These are phyloP conservation scores for Laterallus jamaicensis DNA, from an alignment of 2,113 vertebrate species.

Conservation along the genomic window DNA sequence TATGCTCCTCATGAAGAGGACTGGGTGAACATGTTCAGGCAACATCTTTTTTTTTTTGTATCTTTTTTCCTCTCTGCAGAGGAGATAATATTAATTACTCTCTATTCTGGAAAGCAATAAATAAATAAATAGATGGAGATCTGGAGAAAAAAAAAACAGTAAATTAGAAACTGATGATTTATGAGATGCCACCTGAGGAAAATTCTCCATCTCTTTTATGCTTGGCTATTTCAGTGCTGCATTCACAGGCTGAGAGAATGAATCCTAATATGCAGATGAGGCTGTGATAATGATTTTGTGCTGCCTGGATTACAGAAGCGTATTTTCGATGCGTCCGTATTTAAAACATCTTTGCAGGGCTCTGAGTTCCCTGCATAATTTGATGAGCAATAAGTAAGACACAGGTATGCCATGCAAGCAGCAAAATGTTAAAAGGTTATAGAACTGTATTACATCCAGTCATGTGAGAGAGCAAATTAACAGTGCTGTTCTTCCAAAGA, in stretches of 20 bases:
- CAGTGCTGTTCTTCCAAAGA: conserved; percentile 32
- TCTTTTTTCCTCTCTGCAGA: background rate
- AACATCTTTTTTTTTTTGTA: background rate
- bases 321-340: conserved; percentile 43
- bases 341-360: conserved; percentile 51
- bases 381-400: conserved; percentile 65
- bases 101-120: conserved; percentile 37
- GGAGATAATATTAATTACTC: conserved; percentile 54
- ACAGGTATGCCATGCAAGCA: conserved; percentile 44
- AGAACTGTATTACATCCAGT: conserved; percentile 49
- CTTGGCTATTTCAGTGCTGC: conserved; percentile 44
- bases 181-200: conserved; percentile 46
- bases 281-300: conserved; percentile 56
- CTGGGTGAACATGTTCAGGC: background rate
- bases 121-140: conserved; percentile 58
- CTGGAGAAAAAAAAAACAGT: background rate
- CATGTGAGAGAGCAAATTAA: conserved; percentile 67
- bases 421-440: conserved; percentile 66
- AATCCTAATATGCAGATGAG: conserved; percentile 65
- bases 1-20: background rate
- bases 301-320: conserved; percentile 49
- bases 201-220: conserved; percentile 56
- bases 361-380: conserved; percentile 56
- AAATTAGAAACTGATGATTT: conserved; percentile 59
- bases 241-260: conserved; percentile 36